A percentile compares a stretch with the other conserved stretches of the same genome.
Conservation (phyloP, 1,140 invertebrate species). For the Drosophila sechellia region DNA sequence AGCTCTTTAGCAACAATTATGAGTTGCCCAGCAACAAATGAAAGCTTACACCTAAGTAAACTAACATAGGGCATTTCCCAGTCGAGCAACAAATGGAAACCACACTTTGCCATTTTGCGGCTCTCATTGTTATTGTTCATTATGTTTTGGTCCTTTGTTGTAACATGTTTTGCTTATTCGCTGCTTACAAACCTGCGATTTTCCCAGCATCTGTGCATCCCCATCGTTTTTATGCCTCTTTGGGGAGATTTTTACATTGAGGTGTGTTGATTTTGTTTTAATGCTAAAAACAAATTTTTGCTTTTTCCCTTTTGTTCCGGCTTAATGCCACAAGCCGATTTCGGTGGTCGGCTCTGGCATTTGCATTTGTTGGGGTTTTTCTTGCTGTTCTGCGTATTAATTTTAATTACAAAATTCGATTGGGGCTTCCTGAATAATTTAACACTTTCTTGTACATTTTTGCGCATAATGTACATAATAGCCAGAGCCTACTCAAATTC, state of each 20-base stretch:
- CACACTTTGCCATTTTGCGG: conserved; percentile 22
- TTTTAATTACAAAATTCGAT: conserved; percentile 54
- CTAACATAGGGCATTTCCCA: background rate
- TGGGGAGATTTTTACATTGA: conserved; percentile 59
- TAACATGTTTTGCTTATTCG: conserved; percentile 37
- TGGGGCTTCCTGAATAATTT: conserved; percentile 43
- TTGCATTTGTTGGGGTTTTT: conserved; percentile 36
- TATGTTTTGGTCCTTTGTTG: conserved; percentile 55
- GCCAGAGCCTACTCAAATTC: background rate
- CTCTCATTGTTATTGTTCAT: conserved; percentile 47
- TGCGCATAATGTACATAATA: background rate
- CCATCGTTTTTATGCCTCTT: conserved; percentile 53
- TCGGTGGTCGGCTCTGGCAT: conserved; percentile 37
- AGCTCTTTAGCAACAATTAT: background rate
- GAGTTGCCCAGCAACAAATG: background rate
- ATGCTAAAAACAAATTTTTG: conserved; percentile 45
- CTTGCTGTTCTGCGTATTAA: conserved; percentile 36
- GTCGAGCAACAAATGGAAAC: conserved; percentile 22
- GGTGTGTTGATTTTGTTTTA: conserved; percentile 67
- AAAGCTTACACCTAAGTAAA: background rate
- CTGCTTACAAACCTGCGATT: conserved; percentile 1
- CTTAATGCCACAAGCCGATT: conserved; percentile 53
- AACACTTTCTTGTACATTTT: conserved; percentile 23
- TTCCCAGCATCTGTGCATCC: conserved; percentile 35
- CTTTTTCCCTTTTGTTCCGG: conserved; percentile 27